Evolutionary conservation across 2,888 invertebrate genomes (phyloP).

Genomic region (Cerastoderma edule): DNA sequence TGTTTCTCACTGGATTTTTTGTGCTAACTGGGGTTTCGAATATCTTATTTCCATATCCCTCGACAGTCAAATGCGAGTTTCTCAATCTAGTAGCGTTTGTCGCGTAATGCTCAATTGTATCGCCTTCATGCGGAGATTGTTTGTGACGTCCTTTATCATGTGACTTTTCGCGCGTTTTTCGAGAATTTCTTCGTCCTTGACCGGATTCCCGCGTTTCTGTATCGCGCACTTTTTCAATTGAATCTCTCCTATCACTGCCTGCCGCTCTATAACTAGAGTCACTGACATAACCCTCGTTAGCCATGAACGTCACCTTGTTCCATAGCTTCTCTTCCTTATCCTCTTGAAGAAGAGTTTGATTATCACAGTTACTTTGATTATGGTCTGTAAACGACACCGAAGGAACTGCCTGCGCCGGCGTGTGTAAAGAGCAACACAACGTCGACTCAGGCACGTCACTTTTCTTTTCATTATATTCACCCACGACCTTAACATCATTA

Average conservation of each 20-base stretch:
- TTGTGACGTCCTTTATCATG: not conserved
- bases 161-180: not conserved
- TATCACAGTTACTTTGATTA: not conserved
- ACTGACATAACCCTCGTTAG: slow-evolving; percentile 15
- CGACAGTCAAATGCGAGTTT: no score
- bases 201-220: not conserved
- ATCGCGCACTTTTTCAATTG: not conserved
- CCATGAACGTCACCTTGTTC: slow-evolving; percentile 18
- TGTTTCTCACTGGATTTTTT: no score
- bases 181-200: not conserved
- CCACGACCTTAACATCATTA: no score
- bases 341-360: slow-evolving; percentile 7
- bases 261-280: slow-evolving; percentile 7
- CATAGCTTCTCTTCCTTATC: slow-evolving; percentile 13
- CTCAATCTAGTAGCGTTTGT: no score
- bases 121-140: not conserved
- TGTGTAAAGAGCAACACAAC: no score
- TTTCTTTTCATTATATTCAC: no score
- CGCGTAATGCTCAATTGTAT: not conserved
- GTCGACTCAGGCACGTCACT: no score
- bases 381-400: no score
- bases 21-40: not conserved
- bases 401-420: no score
- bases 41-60: not conserved
- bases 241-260: not conserved